A percentile compares a stretch with the other conserved stretches of the same genome.
Evolutionary conservation across 2,113 vertebrate species (phyloP).

Genomic region (Gavia stellata): DNA sequence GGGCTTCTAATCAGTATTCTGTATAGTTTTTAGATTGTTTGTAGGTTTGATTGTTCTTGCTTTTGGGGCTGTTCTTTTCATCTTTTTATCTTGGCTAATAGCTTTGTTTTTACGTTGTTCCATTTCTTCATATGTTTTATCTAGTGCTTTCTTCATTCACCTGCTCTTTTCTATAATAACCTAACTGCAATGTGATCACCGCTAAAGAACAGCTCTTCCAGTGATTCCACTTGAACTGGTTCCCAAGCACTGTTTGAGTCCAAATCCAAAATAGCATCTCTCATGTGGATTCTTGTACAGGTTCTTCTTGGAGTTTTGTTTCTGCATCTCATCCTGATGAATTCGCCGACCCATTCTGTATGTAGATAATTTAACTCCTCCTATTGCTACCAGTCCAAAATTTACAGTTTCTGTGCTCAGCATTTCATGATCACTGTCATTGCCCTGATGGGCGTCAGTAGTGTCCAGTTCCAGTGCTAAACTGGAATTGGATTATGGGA

Average conservation of each 20-base stretch:
- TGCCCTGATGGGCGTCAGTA: not conserved
- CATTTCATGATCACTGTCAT: not conserved
- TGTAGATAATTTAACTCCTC: not conserved
- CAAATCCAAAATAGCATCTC: not conserved
- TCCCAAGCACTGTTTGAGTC: not conserved
- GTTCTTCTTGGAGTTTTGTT: not conserved
- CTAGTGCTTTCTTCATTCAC: not conserved
- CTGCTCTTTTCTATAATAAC: not conserved
- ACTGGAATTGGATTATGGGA: not conserved
- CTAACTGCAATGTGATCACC: not conserved
- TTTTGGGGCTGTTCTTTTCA: not conserved
- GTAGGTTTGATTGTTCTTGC: not conserved
- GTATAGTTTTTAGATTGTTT: not conserved
- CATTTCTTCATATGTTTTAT: not conserved
- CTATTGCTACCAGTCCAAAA: not conserved
- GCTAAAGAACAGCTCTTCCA: not conserved
- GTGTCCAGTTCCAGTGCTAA: not conserved
- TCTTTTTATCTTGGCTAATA: not conserved
- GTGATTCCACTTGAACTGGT: not conserved
- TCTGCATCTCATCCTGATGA: not conserved
- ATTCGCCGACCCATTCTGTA: rapidly evolving
- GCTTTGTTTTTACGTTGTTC: not conserved
- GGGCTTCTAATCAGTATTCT: not conserved
- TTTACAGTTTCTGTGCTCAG: not conserved
- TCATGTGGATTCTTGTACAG: not conserved